Percentiles rank a stretch among this genome's conserved stretches.
Conservation (phyloP, 2,888 invertebrate genomes). For the Pristionchus mayeri region DNA sequence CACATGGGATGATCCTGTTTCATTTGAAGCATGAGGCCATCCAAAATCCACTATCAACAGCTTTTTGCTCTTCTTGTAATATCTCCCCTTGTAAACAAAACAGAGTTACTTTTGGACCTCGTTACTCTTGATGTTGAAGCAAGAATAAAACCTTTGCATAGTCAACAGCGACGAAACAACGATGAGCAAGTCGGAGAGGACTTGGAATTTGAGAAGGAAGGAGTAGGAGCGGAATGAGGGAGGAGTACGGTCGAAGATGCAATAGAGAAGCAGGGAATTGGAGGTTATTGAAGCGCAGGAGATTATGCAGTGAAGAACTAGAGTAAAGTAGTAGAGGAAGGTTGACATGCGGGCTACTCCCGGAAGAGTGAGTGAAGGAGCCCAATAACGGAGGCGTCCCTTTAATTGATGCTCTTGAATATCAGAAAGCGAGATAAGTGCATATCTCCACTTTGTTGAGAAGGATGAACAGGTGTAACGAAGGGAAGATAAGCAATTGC, state of each 20-base stretch:
- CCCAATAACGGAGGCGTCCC: not conserved
- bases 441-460: no score
- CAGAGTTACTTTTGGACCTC: no score
- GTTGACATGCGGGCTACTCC: not conserved
- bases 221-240: conserved; percentile 3
- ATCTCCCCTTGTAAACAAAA: no score
- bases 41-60: no score
- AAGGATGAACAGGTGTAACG: no score
- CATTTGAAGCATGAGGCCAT: no score
- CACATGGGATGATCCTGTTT: not conserved
- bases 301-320: not conserved
- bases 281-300: not conserved
- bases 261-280: not conserved
- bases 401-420: not conserved
- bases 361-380: not conserved
- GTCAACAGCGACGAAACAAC: not conserved
- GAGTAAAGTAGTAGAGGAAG: not conserved
- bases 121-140: no score
- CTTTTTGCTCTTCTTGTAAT: no score
- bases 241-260: not conserved
- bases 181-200: not conserved
- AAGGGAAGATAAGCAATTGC: no score
- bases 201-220: not conserved
- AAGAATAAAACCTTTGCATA: not conserved
- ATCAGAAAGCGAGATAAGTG: conserved; percentile 7